phyloP scores from a whole-genome alignment of 2,888 invertebrate species.

The Melieria crassipennis region DNA sequence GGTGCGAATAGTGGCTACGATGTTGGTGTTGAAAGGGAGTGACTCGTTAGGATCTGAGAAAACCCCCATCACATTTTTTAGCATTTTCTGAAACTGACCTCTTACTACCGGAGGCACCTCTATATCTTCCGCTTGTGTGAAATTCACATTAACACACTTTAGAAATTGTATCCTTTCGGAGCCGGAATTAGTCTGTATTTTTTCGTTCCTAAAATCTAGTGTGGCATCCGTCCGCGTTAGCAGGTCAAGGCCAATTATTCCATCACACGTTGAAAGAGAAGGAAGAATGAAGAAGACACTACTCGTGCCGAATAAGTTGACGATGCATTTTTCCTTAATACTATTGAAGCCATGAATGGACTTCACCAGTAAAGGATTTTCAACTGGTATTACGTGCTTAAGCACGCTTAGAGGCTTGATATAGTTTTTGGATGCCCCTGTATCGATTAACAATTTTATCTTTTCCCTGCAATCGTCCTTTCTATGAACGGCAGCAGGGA shows the following conservation, averaged over 20 bases:
- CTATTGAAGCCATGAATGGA: slow-evolving; percentile 27
- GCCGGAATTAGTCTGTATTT: no score
- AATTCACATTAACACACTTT: no score
- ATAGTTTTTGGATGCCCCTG: slow-evolving; percentile 30
- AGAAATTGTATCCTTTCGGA: no score
- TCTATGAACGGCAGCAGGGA: slow-evolving; percentile 26
- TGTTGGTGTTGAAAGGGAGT: no score
- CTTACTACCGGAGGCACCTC: background rate
- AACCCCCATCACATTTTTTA: no score
- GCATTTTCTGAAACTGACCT: background rate
- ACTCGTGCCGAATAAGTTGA: slow-evolving; percentile 4
- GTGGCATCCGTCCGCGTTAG: no score
- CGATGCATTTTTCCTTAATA: slow-evolving; percentile 9
- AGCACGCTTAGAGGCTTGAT: slow-evolving; percentile 23
- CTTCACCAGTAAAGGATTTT: slow-evolving; percentile 23
- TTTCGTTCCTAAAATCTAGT: no score
- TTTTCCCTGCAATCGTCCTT: slow-evolving; percentile 24
- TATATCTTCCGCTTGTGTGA: no score
- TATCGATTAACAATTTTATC: slow-evolving; percentile 22
- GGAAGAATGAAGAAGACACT: slow-evolving; percentile 11
- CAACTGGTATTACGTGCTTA: slow-evolving; percentile 15
- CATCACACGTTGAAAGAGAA: slow-evolving; percentile 11
- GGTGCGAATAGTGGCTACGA: no score
- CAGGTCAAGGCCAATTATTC: slow-evolving; percentile 22
- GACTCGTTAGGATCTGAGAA: no score